Evolutionary conservation across 2,113 vertebrate genomes (phyloP), one percentile per base, ranked within the genome.

Genomic region (Mola mola): DNA sequence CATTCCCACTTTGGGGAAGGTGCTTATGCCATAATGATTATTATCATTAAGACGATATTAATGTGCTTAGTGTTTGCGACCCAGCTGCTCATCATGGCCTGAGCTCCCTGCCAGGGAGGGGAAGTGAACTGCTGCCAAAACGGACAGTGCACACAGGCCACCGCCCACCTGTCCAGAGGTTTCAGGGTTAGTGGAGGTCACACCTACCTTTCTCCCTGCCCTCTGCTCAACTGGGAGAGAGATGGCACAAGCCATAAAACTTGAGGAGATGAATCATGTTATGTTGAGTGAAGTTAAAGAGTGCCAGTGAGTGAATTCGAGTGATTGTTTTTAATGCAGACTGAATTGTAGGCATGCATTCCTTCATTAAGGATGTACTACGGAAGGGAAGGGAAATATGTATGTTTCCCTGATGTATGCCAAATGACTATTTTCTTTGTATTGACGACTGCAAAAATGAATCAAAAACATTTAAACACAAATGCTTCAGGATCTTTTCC

Each of bases 21-120:
- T 96, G 96, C 95, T 96, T 97, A 96, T 94, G 94, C 94, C 94
- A 94, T 98, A 97, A 99, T 99, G 96, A 99, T 98, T 95, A 97
- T 98, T 96, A 98, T 96, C 96, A 98, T 98, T 97, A 96, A 95
- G 95, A 96, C 96, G 87, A 97, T 97, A 98, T 99, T 98, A 98
- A 99, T 98, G 95, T 89, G 95, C 95, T 95, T 95, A 96, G 96
- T 95, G 93, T 95, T 96, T 95, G 94, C 93, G 95, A 97, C 96
- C 95, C 95, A 95, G 94, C 95, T 96, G 95, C 96, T 98, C 96
- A 97, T 98, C 96, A 97, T 93, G 94, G 95, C 93, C 93, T 90
- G 93, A 94, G 93, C 92, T 94, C 93, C 93, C 93, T 91, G 93
- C 93, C 93, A 93, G 93, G 93, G 93, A 92, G 91, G 91, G 91